Percentiles rank a stretch among this genome's conserved stretches.
These are phyloP conservation scores for Trogon melanurus DNA, from an alignment of 2,113 vertebrate species.

Conservation along the genomic window DNA sequence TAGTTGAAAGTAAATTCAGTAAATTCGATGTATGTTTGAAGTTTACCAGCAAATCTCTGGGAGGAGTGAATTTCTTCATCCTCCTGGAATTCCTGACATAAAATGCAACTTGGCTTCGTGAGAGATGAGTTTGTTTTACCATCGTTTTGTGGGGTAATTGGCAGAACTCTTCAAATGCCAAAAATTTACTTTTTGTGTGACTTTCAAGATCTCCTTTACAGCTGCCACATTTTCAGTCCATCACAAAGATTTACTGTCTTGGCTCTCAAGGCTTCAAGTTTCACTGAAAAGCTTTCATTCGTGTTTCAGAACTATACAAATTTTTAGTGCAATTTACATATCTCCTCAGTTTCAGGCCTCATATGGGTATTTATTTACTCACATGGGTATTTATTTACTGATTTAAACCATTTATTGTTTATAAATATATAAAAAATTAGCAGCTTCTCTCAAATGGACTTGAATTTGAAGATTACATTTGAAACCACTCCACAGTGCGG, in stretches of 20 bases:
- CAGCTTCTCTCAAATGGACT: neutral
- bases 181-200: neutral
- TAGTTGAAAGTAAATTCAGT: neutral
- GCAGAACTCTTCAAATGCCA: neutral
- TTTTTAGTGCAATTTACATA: neutral
- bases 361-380: neutral
- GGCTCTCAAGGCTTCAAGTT: neutral
- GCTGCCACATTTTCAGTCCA: neutral
- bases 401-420: neutral
- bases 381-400: neutral
- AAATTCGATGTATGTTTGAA: neutral
- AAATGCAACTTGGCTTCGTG: neutral
- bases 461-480: neutral
- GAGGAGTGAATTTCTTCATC: neutral
- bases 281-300: neutral
- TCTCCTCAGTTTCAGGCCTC: neutral
- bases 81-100: neutral
- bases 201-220: neutral
- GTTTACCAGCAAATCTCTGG: neutral
- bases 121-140: neutral
- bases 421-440: neutral
- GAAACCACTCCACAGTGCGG: neutral
- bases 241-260: neutral
- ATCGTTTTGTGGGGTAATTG: neutral
- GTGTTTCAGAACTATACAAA: neutral